Base-by-base conservation (phyloP, 2,113 vertebrate species). In the Coracopsis vasa region DNA sequence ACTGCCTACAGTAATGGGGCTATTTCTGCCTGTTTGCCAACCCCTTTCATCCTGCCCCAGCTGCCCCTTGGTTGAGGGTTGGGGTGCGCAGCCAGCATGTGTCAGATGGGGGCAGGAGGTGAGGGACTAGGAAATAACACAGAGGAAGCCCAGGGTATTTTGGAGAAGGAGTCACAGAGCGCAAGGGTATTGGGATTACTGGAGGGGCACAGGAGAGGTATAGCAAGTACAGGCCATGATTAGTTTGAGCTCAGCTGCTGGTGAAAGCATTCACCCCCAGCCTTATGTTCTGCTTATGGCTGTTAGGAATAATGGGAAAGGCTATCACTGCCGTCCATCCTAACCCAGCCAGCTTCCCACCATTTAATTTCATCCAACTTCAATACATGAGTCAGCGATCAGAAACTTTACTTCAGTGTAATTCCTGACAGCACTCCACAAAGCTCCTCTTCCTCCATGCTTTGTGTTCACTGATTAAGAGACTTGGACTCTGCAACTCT, bases 371-470 rank as follows among this genome's bases (percentile, higher is more conserved):
- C 42, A 62, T 47, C 83, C 58, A 33, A 16, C 21, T 54, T 65
- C 24, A 35, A 3, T 0, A 2, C 42, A 10, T 0, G 9, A 72
- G 19, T 8, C 31, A 41, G 47, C 0, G 5, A 13, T 10, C 71
- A 66, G 79, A 39, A 50, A 31, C 35, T 82, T 71, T 18, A n/a
- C 78, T 72, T 61, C 41, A 10, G 25, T 1, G 1, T 33, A 28
- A 41, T 23, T 72, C 64, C 66, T 23, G n/a, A 4, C 47, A 50
- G 8, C 5, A 3, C 1, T 48, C 27, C 4, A 1, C 31, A 31
- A 75, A 69, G 3, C 45, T 61, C 5, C 19, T 80, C 71, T 75
- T 92, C 50, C 64, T 71, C 33, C n/a, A 4, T 7, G 2, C 33
- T 48, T 48, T 33, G 25, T 9, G 9, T 7, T n/a, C 16, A 3